A percentile compares a stretch with the other conserved stretches of the same genome.
phyloP scores from a whole-genome alignment of 2,797 vertebrate genomes.

The Otolemur crassicaudatus region DNA sequence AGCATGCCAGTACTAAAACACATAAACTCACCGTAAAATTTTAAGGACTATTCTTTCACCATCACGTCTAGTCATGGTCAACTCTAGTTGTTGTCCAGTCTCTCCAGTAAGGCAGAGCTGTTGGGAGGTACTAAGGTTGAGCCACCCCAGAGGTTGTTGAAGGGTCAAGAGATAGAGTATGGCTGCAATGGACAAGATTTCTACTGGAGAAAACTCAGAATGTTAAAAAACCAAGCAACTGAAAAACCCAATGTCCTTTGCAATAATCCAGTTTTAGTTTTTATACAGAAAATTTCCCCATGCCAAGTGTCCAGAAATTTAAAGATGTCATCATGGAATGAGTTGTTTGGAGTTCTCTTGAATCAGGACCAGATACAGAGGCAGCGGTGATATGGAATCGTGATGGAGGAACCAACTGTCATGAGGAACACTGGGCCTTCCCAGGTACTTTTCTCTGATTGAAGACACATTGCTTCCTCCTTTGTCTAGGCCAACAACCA shows the following conservation, averaged over 20 bases:
- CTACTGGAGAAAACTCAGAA: not conserved
- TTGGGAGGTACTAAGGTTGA: not conserved
- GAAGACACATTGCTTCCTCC: not conserved
- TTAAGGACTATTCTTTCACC: not conserved
- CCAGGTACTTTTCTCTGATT: not conserved
- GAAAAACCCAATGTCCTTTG: not conserved
- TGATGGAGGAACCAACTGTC: not conserved
- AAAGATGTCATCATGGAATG: not conserved
- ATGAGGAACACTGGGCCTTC: not conserved
- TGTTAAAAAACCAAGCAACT: not conserved
- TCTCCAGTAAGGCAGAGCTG: not conserved
- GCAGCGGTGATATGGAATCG: accelerated
- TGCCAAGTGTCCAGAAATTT: not conserved
- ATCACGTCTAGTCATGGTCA: not conserved
- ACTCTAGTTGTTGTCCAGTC: not conserved
- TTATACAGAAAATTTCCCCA: not conserved
- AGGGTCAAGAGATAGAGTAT: not conserved
- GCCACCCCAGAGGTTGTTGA: not conserved
- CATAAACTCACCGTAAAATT: not conserved
- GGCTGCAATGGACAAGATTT: not conserved
- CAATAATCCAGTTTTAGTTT: not conserved
- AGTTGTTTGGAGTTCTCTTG: not conserved
- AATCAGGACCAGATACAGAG: not conserved
- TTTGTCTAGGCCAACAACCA: not conserved
- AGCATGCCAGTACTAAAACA: not conserved